phyloP scores from a whole-genome alignment of 2,113 vertebrate species.

The Poicephalus gulielmi region DNA sequence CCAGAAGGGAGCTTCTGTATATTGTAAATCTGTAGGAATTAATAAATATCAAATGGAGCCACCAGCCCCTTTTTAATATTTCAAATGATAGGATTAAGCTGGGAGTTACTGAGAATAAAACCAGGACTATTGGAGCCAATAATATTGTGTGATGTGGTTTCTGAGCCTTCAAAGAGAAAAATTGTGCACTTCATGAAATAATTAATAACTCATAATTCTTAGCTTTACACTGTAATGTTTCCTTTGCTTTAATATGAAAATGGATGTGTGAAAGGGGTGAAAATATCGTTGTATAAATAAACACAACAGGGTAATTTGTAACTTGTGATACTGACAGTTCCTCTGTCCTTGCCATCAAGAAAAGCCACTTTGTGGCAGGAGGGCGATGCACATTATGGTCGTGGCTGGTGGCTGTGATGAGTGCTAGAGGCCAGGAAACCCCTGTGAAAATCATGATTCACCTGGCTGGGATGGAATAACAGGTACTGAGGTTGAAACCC shows the following conservation, averaged over 20 bases:
- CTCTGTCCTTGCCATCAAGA: neutral
- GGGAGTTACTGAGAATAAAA: neutral
- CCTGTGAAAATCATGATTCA: neutral
- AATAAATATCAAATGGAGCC: neutral
- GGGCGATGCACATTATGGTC: accelerated
- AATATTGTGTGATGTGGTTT: neutral
- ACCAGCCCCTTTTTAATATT: neutral
- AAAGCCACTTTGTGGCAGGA: neutral
- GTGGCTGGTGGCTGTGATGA: neutral
- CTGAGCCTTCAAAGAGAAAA: neutral
- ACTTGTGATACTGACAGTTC: neutral
- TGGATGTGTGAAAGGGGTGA: neutral
- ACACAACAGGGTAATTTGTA: neutral
- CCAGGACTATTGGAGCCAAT: neutral
- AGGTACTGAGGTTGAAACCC: neutral
- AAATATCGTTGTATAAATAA: neutral
- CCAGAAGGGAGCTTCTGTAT: neutral
- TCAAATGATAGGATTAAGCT: neutral
- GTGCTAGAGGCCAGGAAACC: neutral
- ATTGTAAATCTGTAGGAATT: neutral
- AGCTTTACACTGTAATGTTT: neutral
- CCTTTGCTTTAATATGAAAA: neutral
- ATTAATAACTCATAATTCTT: neutral
- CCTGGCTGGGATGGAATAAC: neutral
- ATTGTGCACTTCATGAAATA: neutral